Evolutionary conservation across 1,140 invertebrate genomes (phyloP).

Genomic region (Ips typographus): DNA sequence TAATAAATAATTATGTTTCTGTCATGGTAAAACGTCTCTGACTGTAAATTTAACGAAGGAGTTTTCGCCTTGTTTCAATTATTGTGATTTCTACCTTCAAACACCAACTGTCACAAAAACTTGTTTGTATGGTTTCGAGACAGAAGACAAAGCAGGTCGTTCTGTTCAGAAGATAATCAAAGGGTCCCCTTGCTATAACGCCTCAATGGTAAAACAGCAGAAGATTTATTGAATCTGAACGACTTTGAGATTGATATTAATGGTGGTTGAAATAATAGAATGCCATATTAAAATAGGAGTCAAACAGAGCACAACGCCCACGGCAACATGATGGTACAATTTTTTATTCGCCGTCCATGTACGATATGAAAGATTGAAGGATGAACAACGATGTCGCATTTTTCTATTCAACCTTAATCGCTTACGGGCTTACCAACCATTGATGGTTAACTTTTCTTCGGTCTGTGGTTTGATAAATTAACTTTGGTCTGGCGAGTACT

Average conservation of each 20-base stretch:
- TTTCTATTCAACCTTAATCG: constrained; percentile 26
- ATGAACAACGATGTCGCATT: constrained; percentile 22
- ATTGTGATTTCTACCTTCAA: too few species aligned
- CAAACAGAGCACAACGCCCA: constrained; percentile 35
- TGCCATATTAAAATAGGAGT: constrained; percentile 38
- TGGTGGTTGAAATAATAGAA: constrained; percentile 38
- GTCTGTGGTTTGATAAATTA: too few species aligned
- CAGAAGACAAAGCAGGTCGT: too few species aligned
- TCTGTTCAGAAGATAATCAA: too few species aligned
- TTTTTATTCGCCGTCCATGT: constrained; percentile 25
- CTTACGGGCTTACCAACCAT: constrained; percentile 1
- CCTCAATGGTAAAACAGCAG: constrained; percentile 23
- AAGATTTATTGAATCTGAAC: constrained; percentile 36
- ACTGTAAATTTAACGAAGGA: too few species aligned
- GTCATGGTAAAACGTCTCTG: constrained; percentile 11
- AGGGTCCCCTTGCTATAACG: neutral
- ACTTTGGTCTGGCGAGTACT: neutral
- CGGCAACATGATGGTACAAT: constrained; percentile 32
- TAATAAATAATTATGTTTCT: constrained; percentile 31
- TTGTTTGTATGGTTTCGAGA: too few species aligned
- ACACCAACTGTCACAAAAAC: too few species aligned
- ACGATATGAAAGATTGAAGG: constrained; percentile 32
- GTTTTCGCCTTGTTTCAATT: too few species aligned
- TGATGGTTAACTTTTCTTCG: too few species aligned
- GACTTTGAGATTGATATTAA: constrained; percentile 34